Evolutionary conservation across 2,888 invertebrate genomes (phyloP).

Genomic region (Macropis europaea): DNA sequence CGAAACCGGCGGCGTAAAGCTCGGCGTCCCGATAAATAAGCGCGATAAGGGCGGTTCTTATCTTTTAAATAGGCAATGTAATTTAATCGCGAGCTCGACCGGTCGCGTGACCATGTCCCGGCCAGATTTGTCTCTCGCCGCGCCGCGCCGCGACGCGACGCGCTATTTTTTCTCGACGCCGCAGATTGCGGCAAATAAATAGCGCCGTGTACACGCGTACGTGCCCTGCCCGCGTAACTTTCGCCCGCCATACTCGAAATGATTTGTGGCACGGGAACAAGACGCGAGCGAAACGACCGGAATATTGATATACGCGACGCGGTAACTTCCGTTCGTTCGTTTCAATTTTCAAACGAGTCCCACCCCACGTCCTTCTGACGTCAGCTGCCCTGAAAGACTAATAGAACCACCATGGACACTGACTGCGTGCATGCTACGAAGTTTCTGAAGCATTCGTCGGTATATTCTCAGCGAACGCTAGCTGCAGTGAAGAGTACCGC

Average conservation of each 20-base stretch:
- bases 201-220: slow-evolving; percentile 41
- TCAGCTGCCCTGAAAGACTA: too few species aligned
- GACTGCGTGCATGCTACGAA: too few species aligned
- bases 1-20: slow-evolving; percentile 13
- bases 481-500: too few species aligned
- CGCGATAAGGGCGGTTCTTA: slow-evolving; percentile 57
- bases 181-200: slow-evolving; percentile 63
- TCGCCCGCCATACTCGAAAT: slow-evolving; percentile 40
- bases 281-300: slow-evolving; percentile 51
- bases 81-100: slow-evolving; percentile 59
- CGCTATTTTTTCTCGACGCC: slow-evolving; percentile 40
- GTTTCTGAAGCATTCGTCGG: too few species aligned
- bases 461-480: too few species aligned
- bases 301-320: slow-evolving; percentile 48
- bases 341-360: slow-evolving; percentile 1
- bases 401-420: too few species aligned
- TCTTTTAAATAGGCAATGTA: slow-evolving; percentile 62
- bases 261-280: slow-evolving; percentile 54
- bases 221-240: slow-evolving; percentile 52
- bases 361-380: background rate
- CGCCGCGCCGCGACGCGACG: background rate
- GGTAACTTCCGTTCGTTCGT: slow-evolving; percentile 30
- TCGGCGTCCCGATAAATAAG: slow-evolving; percentile 55
- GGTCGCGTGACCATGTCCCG: slow-evolving; percentile 60
- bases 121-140: slow-evolving; percentile 55